Evolutionary conservation across 2,888 invertebrate species (phyloP).

Genomic region (Dysmachus trigonus): DNA sequence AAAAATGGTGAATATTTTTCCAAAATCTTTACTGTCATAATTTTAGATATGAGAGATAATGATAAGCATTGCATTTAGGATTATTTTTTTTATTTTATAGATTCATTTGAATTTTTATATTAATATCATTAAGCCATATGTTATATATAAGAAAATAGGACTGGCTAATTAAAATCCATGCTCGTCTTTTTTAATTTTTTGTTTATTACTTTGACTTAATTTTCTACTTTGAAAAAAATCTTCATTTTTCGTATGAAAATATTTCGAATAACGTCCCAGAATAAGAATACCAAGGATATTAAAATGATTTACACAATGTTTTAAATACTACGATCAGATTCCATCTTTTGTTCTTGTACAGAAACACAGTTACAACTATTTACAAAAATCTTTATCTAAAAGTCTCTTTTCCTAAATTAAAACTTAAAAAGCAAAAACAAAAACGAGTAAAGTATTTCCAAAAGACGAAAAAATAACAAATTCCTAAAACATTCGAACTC

Average conservation of each 20-base stretch:
- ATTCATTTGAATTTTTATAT: too few species aligned
- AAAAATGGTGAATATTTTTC: too few species aligned
- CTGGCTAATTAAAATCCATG: too few species aligned
- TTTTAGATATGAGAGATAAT: too few species aligned
- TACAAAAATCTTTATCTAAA: not conserved
- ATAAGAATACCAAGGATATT: not conserved
- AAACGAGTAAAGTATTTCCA: not conserved
- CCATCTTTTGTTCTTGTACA: not conserved
- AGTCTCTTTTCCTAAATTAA: not conserved
- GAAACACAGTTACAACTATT: not conserved
- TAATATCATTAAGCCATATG: too few species aligned
- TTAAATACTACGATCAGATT: not conserved
- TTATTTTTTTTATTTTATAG: too few species aligned
- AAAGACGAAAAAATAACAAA: not conserved
- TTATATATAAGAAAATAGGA: too few species aligned
- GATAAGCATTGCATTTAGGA: too few species aligned
- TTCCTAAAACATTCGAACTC: not conserved
- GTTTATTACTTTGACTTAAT: too few species aligned
- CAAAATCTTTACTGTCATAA: too few species aligned
- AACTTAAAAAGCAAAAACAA: not conserved
- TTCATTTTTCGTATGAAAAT: not conserved
- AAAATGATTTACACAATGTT: not conserved
- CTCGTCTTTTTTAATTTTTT: too few species aligned
- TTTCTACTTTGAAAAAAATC: too few species aligned
- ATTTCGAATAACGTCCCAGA: not conserved